A percentile compares a stretch with the other conserved stretches of the same genome.
These are phyloP conservation scores for Pachypeltis micranthus DNA, from an alignment of 1,140 invertebrate genomes.

Conservation along the genomic window DNA sequence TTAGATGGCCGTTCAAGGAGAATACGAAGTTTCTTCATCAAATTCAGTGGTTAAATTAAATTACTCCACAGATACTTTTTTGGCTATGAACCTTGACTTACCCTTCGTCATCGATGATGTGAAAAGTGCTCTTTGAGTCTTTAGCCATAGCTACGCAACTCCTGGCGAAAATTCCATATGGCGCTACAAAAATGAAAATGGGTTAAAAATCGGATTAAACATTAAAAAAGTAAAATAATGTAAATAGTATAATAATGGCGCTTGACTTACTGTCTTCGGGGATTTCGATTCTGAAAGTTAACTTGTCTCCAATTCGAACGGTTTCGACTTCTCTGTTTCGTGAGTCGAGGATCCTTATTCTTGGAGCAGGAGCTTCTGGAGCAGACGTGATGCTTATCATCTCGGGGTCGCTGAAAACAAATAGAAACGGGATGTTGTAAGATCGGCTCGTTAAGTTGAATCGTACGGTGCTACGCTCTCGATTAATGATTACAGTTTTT, in stretches of 20 bases:
- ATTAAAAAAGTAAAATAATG: neutral
- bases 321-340: conserved; percentile 80
- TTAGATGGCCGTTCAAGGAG: no score
- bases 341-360: conserved; percentile 79
- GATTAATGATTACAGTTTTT: neutral
- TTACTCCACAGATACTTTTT: neutral
- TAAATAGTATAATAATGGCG: no score
- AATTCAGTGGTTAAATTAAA: neutral
- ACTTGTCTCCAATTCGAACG: conserved; percentile 84
- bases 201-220: neutral
- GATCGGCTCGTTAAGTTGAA: neutral
- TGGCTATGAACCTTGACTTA: conserved; percentile 35
- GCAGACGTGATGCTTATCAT: conserved; percentile 92
- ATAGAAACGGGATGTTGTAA: neutral
- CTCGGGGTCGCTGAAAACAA: conserved; percentile 61
- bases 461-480: neutral
- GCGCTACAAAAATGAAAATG: conserved; percentile 47
- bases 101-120: conserved; percentile 91
- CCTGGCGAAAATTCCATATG: conserved; percentile 88
- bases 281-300: conserved; percentile 91
- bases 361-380: conserved; percentile 84
- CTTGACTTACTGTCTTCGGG: conserved; percentile 83
- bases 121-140: conserved; percentile 89
- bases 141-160: conserved; percentile 95
- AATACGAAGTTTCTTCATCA: neutral